Evolutionary conservation across 2,888 invertebrate species (phyloP), one percentile per base, ranked within the genome.

Genomic region (Dynastes maya): DNA sequence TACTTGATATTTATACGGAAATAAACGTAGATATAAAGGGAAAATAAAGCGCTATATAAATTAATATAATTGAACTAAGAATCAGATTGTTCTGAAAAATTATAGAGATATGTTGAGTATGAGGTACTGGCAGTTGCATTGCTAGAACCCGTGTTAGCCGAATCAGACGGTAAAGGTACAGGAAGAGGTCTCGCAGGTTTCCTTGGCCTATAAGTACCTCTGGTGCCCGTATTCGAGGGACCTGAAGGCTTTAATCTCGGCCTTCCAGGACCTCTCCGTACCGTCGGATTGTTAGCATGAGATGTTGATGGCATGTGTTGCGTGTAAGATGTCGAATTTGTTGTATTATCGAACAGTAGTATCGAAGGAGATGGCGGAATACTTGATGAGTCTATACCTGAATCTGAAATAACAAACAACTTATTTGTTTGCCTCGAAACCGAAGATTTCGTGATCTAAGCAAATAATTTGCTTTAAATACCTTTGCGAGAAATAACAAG

Each of bases 231-330:
- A 85, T 94, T 91, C 0, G 91, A 89, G 0, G 94, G 94, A 0
- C 93, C 93, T 8, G 91, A 89, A 0, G 93, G 93, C 84, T 93
- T 91, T 11, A 94, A 87, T 2, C 94, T 90, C 0, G 94, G 94
- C 79, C 94, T 88, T 8, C 94, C 94, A 0, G 94, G 94, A 22
- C 94, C 94, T 65, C 94, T 88, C 77, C 93, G 91, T 32, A 91
- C 85, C 16, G 88, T 86, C 6, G 85, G 81, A 51, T 79, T 76
- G 63, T 79, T 80, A 58, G n/a, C n/a, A 22, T 61, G 58, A 11
- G 68, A 65, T 63, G 63, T 65, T 49, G 29, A 58, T 22, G 65
- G 58, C 78, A 80, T 55, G 22, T 51, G 63, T 27, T 83, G 84
- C n/a, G 84, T 83, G 85, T 83, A 85, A 86, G 86, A 85, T 86